These are phyloP conservation scores for Drosophila mettleri DNA, from an alignment of 2,888 invertebrate species.

Conservation along the genomic window DNA sequence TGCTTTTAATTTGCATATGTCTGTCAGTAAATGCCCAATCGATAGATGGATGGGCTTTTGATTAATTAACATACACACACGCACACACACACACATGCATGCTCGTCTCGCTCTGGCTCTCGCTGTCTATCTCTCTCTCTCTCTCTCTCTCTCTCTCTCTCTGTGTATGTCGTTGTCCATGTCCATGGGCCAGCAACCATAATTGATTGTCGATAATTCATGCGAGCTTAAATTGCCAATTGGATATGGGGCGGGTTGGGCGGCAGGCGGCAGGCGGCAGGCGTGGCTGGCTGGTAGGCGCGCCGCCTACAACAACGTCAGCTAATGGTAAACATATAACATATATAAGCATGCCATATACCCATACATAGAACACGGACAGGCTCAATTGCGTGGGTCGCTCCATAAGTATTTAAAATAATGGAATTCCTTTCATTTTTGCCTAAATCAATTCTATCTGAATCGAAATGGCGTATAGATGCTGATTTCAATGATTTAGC, in stretches of 20 bases:
- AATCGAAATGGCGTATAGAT: not conserved
- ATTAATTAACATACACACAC: slow-evolving; percentile 71
- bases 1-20: slow-evolving; percentile 76
- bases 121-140: not conserved
- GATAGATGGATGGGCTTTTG: slow-evolving; percentile 76
- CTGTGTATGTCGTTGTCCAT: slow-evolving; percentile 16
- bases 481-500: not conserved
- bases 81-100: slow-evolving; percentile 11
- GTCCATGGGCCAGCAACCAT: slow-evolving; percentile 68
- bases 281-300: slow-evolving; percentile 15
- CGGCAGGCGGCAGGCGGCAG: not conserved
- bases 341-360: slow-evolving; percentile 22
- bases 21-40: slow-evolving; percentile 72
- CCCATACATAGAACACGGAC: slow-evolving; percentile 14
- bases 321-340: slow-evolving; percentile 62
- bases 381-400: not conserved
- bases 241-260: slow-evolving; percentile 41
- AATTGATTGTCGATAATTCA: slow-evolving; percentile 82
- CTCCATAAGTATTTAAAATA: not conserved
- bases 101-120: slow-evolving; percentile 12
- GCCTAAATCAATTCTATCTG: not conserved
- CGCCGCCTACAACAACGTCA: slow-evolving; percentile 24
- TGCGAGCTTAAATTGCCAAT: slow-evolving; percentile 84
- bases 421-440: not conserved
- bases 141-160: slow-evolving; percentile 7